phyloP scores from a whole-genome alignment of 2,797 vertebrate species.

The Pristis pectinata region DNA sequence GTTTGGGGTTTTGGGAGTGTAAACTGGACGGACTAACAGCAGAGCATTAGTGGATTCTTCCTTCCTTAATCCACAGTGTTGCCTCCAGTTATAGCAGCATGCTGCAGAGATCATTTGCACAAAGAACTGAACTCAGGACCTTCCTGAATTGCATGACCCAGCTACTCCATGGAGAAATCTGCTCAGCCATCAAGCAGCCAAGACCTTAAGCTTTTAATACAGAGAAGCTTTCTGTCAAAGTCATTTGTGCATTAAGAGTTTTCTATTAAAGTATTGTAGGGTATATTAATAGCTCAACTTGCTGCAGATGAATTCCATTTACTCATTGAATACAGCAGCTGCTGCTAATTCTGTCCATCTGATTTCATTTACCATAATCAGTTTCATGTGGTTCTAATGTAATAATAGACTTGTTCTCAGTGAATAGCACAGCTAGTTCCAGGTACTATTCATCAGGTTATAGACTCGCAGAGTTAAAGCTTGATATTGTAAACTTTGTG shows the following conservation, averaged over 20 bases:
- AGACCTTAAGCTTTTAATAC: slow-evolving; percentile 14
- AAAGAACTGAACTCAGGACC: neutral
- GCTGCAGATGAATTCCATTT: slow-evolving; percentile 38
- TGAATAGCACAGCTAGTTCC: slow-evolving; percentile 33
- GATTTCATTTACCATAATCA: slow-evolving; percentile 39
- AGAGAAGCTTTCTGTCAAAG: slow-evolving; percentile 42
- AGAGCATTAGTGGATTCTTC: neutral
- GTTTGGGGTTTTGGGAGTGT: neutral
- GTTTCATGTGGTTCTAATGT: slow-evolving; percentile 34
- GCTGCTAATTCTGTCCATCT: slow-evolving; percentile 22
- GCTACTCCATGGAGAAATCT: neutral
- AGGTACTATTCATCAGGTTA: slow-evolving; percentile 37
- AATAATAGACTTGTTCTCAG: slow-evolving; percentile 36
- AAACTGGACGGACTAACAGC: neutral
- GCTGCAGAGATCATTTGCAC: neutral
- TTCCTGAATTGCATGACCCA: neutral
- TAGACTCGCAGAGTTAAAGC: slow-evolving; percentile 52
- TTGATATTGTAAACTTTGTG: slow-evolving; percentile 57
- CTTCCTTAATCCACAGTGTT: neutral
- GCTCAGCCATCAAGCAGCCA: neutral
- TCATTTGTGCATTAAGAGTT: slow-evolving; percentile 43
- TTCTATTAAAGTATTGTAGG: slow-evolving; percentile 32
- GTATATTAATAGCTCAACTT: slow-evolving; percentile 37
- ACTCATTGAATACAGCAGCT: slow-evolving; percentile 37
- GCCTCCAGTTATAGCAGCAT: neutral